Evolutionary conservation across 2,888 invertebrate species (phyloP).

Genomic region (Bimastos eiseni): DNA sequence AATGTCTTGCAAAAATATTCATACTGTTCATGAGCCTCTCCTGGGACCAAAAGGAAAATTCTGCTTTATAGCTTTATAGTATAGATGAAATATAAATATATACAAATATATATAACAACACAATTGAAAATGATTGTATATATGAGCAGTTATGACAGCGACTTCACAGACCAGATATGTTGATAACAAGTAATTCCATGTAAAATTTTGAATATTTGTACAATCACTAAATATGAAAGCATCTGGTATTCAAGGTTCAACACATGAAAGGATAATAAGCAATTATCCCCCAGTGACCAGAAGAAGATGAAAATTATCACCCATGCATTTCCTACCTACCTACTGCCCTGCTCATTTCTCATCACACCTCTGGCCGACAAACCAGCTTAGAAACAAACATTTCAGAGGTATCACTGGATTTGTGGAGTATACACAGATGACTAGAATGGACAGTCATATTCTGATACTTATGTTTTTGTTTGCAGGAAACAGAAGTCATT

Average conservation of each 20-base stretch:
- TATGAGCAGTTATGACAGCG: not conserved
- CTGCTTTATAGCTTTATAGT: not conserved
- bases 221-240: not conserved
- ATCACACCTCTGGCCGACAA: not conserved
- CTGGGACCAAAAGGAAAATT: too few species aligned
- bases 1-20: too few species aligned
- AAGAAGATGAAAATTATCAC: not conserved
- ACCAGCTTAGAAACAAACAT: not conserved
- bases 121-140: not conserved
- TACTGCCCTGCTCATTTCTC: not conserved
- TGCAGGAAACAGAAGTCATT: not conserved
- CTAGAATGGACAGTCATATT: not conserved
- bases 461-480: not conserved
- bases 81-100: not conserved
- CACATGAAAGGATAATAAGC: not conserved
- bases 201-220: not conserved
- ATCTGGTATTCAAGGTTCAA: not conserved
- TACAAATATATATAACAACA: not conserved
- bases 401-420: not conserved
- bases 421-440: not conserved
- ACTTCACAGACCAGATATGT: not conserved
- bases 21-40: too few species aligned
- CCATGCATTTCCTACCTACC: not conserved
- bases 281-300: not conserved
- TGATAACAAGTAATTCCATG: not conserved